These are phyloP conservation scores for Condylura cristata DNA, from an alignment of 2,113 vertebrate species.

Conservation along the genomic window DNA sequence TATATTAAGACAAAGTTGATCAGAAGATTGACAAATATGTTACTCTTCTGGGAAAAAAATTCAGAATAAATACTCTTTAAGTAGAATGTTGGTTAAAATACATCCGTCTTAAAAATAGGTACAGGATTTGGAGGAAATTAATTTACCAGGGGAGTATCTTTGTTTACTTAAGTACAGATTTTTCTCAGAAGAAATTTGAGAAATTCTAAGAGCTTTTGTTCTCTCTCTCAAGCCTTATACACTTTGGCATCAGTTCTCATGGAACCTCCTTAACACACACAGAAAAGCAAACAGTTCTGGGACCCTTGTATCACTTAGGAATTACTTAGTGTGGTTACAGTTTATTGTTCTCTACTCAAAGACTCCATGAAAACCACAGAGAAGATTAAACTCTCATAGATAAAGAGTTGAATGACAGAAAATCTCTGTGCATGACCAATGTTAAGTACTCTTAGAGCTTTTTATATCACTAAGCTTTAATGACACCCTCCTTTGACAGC, in stretches of 20 bases:
- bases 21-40: conserved; percentile 46
- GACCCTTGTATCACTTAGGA: not conserved
- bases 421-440: not conserved
- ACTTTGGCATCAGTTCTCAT: conserved; percentile 48
- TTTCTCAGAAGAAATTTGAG: conserved; percentile 49
- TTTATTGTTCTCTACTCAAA: conserved; percentile 41
- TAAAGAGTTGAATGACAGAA: conserved; percentile 62
- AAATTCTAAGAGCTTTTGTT: conserved; percentile 37
- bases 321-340: not conserved
- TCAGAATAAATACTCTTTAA: conserved; percentile 27
- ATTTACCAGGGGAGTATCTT: conserved; percentile 37
- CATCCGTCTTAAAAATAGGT: not conserved
- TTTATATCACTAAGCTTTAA: conserved; percentile 33
- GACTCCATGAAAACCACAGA: conserved; percentile 54
- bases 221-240: conserved; percentile 34
- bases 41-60: not conserved
- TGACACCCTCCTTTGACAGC: not conserved
- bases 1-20: not conserved
- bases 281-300: not conserved
- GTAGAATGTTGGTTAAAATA: conserved; percentile 30
- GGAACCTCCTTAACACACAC: not conserved
- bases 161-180: conserved; percentile 42
- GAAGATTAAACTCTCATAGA: conserved; percentile 49
- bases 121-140: conserved; percentile 56
- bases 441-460: not conserved